Base-by-base conservation (phyloP, 2,113 vertebrate genomes). In the Manacus vitellinus region DNA sequence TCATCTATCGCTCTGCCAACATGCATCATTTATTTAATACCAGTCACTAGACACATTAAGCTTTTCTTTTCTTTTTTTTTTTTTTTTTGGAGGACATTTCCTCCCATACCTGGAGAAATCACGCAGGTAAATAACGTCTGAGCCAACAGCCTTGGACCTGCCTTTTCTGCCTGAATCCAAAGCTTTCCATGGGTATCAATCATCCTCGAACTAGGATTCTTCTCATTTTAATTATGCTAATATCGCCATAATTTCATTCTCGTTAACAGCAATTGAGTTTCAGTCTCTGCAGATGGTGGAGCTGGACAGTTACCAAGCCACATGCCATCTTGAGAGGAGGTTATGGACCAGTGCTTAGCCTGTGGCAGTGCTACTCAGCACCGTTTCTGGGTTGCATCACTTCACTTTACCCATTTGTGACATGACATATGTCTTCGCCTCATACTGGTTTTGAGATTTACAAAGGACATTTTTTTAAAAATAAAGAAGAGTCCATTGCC, bases 221-320 rank as follows among this genome's bases (percentile, higher is more conserved):
- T 94, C 95, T 96, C 86, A 80, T 94, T 97, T 92, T 95, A 97
- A 96, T 97, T 94, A 97, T 89, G 86, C 82, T 95, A 96, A 97
- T 96, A 95, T 89, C 27, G 3, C 83, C 78, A 86, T 96, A 91
- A 96, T 97, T 96, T 97, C 88, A 94, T 96, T 95, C 93, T 96
- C 78, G 15, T 97, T 97, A 96, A 89, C 90, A 83, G 86, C 93
- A 96, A 91, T 91, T 89, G 96, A 96, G 88, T 96, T 96, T 94
- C 78, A 86, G 67, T 89, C 88, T 93, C 83, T 78, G 83, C 97
- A 92, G 85, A 88, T 91, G 96, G 95, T 93, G 82, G 62, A 76
- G 63, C 79, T 86, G 95, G 95, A 95, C 75, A 88, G 63, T 73
- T 95, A 96, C 77, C 89, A 93, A 95, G 63, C 56, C 59, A 77